Conservation (phyloP, 2,888 invertebrate genomes). For the Nemotelus nigrinus region DNA sequence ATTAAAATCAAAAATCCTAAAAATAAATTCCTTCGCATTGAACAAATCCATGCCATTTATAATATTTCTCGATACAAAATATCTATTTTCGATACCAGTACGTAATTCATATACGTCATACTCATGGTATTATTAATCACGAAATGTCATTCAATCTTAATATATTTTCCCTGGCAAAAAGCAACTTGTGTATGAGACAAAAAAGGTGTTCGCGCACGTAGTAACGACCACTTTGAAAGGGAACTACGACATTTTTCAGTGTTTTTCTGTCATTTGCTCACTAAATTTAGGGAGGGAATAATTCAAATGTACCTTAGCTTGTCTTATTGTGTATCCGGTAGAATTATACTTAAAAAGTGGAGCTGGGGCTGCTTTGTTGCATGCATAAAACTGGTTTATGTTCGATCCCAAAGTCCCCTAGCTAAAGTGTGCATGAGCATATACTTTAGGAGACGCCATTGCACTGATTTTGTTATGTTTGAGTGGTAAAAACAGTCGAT, state of each 20-base stretch:
- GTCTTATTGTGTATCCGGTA: constrained; percentile 36
- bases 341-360: constrained; percentile 32
- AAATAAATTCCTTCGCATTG: too few relatives aligned
- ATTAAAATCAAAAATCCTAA: too few relatives aligned
- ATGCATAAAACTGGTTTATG: too few relatives aligned
- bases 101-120: background rate
- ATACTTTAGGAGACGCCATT: too few relatives aligned
- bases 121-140: constrained; percentile 31
- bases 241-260: constrained; percentile 4
- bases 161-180: too few relatives aligned
- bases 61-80: too few relatives aligned
- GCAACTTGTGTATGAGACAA: too few relatives aligned
- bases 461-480: too few relatives aligned
- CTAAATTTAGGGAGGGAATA: constrained; percentile 17
- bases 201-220: constrained; percentile 21
- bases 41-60: too few relatives aligned
- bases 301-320: constrained; percentile 3
- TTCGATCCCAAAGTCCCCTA: too few relatives aligned
- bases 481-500: background rate
- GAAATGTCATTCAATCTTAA: constrained; percentile 33
- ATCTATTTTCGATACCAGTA: constrained; percentile 1
- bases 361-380: too few relatives aligned
- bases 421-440: too few relatives aligned
- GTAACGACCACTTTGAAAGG: constrained; percentile 2
- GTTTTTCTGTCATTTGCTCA: background rate